These are phyloP conservation scores for Leptura quadrifasciata DNA, from an alignment of 2,888 invertebrate species.

Conservation along the genomic window DNA sequence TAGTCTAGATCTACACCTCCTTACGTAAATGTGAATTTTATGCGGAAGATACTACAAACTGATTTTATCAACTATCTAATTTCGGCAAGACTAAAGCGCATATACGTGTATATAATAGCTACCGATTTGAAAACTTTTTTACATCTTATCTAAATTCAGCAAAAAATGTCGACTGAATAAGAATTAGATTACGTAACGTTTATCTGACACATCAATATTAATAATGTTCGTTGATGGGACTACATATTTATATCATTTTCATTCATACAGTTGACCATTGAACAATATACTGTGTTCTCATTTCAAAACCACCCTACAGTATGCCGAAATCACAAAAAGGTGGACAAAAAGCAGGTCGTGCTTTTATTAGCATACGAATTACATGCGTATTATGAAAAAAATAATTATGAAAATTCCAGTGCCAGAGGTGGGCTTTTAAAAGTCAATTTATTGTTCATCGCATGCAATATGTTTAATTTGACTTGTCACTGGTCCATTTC, in stretches of 20 bases:
- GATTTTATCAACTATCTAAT: conserved; percentile 9
- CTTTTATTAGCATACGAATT: no score
- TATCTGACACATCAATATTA: not conserved
- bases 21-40: conserved; percentile 23
- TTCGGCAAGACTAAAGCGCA: not conserved
- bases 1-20: conserved; percentile 1
- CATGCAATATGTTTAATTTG: no score
- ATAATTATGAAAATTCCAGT: no score
- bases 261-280: not conserved
- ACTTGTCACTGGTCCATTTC: no score
- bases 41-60: not conserved
- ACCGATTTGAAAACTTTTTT: conserved; percentile 4
- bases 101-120: conserved; percentile 2
- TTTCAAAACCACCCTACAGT: no score
- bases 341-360: no score
- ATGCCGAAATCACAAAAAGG: no score
- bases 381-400: no score
- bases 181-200: not conserved
- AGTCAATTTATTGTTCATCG: no score
- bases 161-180: conserved; percentile 2
- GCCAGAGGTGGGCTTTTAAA: no score
- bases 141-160: conserved; percentile 10
- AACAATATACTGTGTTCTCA: no score
- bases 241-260: not conserved
- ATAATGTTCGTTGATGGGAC: not conserved